Base-by-base conservation (phyloP, 2,888 invertebrate species). In the Drosophila cyrtoloma region DNA sequence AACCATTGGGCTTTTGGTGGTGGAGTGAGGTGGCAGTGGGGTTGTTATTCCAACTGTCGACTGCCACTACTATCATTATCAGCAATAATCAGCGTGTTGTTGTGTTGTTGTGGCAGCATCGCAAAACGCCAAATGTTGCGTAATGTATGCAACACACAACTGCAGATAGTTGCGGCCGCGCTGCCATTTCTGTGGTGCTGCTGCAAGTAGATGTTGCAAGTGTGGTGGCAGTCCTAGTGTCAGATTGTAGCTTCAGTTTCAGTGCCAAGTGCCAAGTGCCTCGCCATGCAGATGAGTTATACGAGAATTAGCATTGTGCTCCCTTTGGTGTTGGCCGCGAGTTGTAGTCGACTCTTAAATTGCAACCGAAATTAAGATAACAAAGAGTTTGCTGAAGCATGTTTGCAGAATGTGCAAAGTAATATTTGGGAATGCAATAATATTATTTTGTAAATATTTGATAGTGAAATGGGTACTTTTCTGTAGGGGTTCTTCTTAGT, bases 81-180 rank as follows among this genome's bases (percentile, higher is more conserved):
- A 90, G 90, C 89, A 74, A 88, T 86, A 90, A 86, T 86, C 86
- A 90, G 88, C 55, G 75, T 71, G 72, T 71, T 90, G 83, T 77
- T 82, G 82, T 82, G 67, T 59, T 51, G 28, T 28, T 88, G 88
- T 77, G 90, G 88, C 85, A 67, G 59, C 83, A 61, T 52, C 61
- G 52, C 65, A 71, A 71, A 64, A 59, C 72, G 63, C 75, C 82
- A 82, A 85, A 85, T 87, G 67, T 75, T 76, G 81, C 90, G 86
- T 85, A 82, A 82, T 85, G 77, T 75, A 80, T 85, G 90, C 86
- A 75, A 70, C 75, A 56, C 55, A 87, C 67, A 74, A 74, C 72
- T 73, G 75, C 72, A 79, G 89, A 87, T 84, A 75, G 77, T 67
- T 79, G 88, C 67, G 74, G 74, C 77, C 59, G 42, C 44, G 50